Conservation (phyloP, 2,888 invertebrate species). For the Latrodectus elegans region DNA sequence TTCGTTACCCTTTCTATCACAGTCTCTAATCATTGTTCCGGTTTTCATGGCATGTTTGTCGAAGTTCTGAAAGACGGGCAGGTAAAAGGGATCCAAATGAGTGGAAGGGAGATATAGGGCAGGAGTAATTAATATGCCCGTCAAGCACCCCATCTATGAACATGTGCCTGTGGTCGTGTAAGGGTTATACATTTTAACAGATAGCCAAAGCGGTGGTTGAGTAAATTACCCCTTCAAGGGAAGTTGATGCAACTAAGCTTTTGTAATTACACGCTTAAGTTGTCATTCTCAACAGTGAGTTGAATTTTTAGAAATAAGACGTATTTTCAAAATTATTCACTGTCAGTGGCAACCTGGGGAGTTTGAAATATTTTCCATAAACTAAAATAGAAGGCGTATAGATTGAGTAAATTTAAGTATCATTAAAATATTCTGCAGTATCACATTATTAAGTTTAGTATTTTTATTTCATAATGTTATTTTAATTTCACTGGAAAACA, state of each 20-base stretch:
- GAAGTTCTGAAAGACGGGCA: not conserved
- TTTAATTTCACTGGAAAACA: too few species aligned
- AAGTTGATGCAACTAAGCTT: too few species aligned
- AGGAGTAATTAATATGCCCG: slow-evolving; percentile 3
- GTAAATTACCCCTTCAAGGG: too few species aligned
- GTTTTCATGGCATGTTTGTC: not conserved
- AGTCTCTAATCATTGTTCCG: not conserved
- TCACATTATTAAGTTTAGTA: too few species aligned
- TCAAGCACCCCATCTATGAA: slow-evolving; percentile 1
- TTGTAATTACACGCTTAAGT: slow-evolving; percentile 5
- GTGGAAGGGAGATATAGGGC: not conserved
- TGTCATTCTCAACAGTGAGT: not conserved
- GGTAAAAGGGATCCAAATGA: not conserved
- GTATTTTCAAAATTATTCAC: too few species aligned
- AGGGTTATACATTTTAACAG: slow-evolving; percentile 5
- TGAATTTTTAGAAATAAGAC: not conserved
- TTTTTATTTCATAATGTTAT: too few species aligned
- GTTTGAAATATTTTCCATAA: too few species aligned
- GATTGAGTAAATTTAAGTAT: too few species aligned
- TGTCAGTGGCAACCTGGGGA: too few species aligned
- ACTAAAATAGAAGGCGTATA: too few species aligned
- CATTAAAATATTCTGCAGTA: too few species aligned
- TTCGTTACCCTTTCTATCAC: not conserved
- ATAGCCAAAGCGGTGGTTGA: not conserved
- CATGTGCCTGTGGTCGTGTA: slow-evolving; percentile 2